phyloP scores from a whole-genome alignment of 2,888 invertebrate genomes.

The Conchocele bisecta region DNA sequence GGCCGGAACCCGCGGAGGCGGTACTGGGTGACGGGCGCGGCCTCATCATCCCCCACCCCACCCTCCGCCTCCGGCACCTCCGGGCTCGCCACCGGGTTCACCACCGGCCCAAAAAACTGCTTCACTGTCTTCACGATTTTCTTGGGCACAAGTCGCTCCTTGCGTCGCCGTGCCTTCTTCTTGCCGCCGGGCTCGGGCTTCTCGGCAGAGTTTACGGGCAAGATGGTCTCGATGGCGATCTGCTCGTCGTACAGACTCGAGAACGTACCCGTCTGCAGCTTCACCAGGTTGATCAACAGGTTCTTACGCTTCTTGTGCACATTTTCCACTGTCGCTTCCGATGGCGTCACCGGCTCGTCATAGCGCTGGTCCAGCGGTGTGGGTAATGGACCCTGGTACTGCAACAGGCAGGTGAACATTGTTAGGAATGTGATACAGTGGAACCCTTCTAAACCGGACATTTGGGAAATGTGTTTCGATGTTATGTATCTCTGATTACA shows the following conservation, averaged over 20 bases:
- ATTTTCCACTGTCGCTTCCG: slow-evolving; percentile 41
- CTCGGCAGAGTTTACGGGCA: slow-evolving; percentile 60
- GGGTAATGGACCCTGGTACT: slow-evolving; percentile 56
- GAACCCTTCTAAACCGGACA: too few relatives aligned
- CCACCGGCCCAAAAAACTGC: slow-evolving; percentile 80
- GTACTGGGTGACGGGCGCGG: slow-evolving; percentile 70
- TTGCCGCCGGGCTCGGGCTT: slow-evolving; percentile 37
- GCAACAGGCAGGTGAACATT: slow-evolving; percentile 42
- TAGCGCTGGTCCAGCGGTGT: slow-evolving; percentile 57
- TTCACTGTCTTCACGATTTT: slow-evolving; percentile 71
- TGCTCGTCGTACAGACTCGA: slow-evolving; percentile 74
- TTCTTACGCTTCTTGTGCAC: slow-evolving; percentile 65
- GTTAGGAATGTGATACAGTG: too few relatives aligned
- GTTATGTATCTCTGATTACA: too few relatives aligned
- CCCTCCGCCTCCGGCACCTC: slow-evolving; percentile 55
- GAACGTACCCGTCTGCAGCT: slow-evolving; percentile 73
- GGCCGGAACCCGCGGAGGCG: slow-evolving; percentile 74
- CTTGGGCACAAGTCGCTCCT: slow-evolving; percentile 52
- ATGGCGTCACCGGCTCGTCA: slow-evolving; percentile 44
- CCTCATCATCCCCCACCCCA: slow-evolving; percentile 61
- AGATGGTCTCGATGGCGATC: slow-evolving; percentile 68
- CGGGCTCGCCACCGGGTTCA: slow-evolving; percentile 57
- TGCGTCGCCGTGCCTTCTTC: slow-evolving; percentile 53
- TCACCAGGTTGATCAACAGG: slow-evolving; percentile 74
- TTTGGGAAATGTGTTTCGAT: too few relatives aligned